Base-by-base conservation (phyloP, 2,888 invertebrate genomes). In the Diadromus collaris region DNA sequence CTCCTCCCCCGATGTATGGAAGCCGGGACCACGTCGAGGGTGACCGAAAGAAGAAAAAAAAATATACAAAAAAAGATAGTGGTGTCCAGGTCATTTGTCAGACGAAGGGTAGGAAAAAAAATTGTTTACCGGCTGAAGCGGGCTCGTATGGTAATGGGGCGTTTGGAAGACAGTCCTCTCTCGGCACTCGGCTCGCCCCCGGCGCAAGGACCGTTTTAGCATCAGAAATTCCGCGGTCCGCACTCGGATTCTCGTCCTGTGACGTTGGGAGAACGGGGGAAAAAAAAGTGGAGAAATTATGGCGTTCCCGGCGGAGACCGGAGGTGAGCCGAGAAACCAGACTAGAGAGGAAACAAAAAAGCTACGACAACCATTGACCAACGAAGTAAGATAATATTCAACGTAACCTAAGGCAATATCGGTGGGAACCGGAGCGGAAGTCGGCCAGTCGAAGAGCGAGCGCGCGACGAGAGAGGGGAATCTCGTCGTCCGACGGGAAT, bases 401-500 rank as follows among this genome's bases (percentile, higher is more conserved):
- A 48, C 63, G 68, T 76, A 58, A 73, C 69, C 65, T 60, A 44
- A 56, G 65, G 79, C 73, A 73, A 79, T 76, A 76, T 69, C 34
- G 60, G 48, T 32, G 41, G 16, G 68, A 79, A 76, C 60, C 69
- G 76, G 32, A 54, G 76, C 65, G 69, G 73, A 79, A 76, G 69
- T 76, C 69, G 64, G 68, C 46, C 46, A 38, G 54, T 44, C 60
- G 54, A 54, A 60, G 41, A 38, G 32, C 13, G 24, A 61, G 41
- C 51, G 29, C n/a, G n/a, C n/a, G n/a, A n/a, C n/a, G 51, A 32
- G 21, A 63, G 34, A 19, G 19, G 48, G 29, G 72, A 79, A 79
- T 76, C 71, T 70, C 80, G 76, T 76, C 75, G 80, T 76, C 69
- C 74, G 9, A 51, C 51, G 76, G 72, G 76, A 80, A 79, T 76